phyloP scores from a whole-genome alignment of 2,113 vertebrate species.

The Hippocampus mohnikei region DNA sequence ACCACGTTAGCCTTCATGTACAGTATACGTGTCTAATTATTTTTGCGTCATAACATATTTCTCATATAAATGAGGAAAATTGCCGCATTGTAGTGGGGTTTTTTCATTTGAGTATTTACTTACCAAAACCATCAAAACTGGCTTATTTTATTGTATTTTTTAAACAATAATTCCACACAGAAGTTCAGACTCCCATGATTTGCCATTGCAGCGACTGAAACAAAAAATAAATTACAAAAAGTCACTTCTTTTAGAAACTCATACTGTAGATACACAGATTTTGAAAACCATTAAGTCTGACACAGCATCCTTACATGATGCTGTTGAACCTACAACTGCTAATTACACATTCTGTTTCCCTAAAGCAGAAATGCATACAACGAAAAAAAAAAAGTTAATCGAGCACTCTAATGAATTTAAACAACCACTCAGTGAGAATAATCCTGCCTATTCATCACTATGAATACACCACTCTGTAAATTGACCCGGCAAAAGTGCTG shows the following conservation, averaged over 20 bases:
- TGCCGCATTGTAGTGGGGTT: too few species aligned
- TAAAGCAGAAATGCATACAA: constrained; percentile 1
- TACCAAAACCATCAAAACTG: too few species aligned
- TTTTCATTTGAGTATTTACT: too few species aligned
- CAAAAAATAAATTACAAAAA: background rate
- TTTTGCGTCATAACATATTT: too few species aligned
- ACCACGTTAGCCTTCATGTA: too few species aligned
- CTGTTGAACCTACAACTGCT: background rate
- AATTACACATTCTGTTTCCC: constrained; percentile 18
- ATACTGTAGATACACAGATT: background rate
- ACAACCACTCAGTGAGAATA: constrained; percentile 34
- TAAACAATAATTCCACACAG: too few species aligned
- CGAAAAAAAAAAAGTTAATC: constrained; percentile 20
- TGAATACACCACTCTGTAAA: constrained; percentile 46
- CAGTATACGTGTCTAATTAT: too few species aligned
- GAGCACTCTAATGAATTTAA: constrained; percentile 38
- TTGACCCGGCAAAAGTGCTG: constrained; percentile 29
- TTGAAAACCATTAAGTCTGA: background rate
- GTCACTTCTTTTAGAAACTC: too few species aligned
- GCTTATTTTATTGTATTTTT: too few species aligned
- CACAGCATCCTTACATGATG: background rate
- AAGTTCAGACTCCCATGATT: too few species aligned
- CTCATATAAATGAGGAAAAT: too few species aligned
- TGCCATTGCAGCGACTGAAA: constrained; percentile 3
- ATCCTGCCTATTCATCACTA: constrained; percentile 47